A percentile compares a stretch with the other conserved stretches of the same genome.
phyloP scores from a whole-genome alignment of 2,888 invertebrate species.

The Hirtodrosophila histrioides region DNA sequence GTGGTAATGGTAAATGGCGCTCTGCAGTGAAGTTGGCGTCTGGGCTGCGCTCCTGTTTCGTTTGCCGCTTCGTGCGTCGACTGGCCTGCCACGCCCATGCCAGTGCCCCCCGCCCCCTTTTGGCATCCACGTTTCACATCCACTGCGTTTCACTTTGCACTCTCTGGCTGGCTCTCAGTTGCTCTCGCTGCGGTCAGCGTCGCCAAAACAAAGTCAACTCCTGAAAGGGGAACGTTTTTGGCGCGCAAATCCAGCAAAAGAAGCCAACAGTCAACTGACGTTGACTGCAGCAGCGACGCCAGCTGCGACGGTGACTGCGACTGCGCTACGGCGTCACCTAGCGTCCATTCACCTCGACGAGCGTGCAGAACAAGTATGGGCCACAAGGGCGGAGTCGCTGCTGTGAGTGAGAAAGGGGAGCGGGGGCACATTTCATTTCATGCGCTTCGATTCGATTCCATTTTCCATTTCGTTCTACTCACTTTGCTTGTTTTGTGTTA shows the following conservation, averaged over 20 bases:
- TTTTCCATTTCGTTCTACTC: slow-evolving; percentile 74
- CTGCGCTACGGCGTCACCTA: slow-evolving; percentile 61
- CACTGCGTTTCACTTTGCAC: slow-evolving; percentile 41
- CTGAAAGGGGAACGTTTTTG: slow-evolving; percentile 69
- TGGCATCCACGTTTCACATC: slow-evolving; percentile 56
- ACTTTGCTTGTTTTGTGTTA: slow-evolving; percentile 45
- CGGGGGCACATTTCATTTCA: slow-evolving; percentile 48
- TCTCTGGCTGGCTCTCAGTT: slow-evolving; percentile 17
- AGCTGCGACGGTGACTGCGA: slow-evolving; percentile 17
- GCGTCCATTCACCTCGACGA: slow-evolving; percentile 77
- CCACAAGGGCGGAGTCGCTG: too few species aligned
- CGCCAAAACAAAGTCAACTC: slow-evolving; percentile 64
- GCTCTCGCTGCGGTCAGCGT: slow-evolving; percentile 46
- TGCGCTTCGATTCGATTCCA: slow-evolving; percentile 72
- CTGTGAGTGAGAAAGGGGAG: neutral
- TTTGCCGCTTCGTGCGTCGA: slow-evolving; percentile 20
- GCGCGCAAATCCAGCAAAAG: slow-evolving; percentile 65
- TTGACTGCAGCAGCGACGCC: slow-evolving; percentile 39
- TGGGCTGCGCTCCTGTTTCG: slow-evolving; percentile 73
- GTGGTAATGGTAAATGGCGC: slow-evolving; percentile 53
- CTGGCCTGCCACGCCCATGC: slow-evolving; percentile 62
- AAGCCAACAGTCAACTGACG: slow-evolving; percentile 51
- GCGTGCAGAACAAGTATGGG: slow-evolving; percentile 33
- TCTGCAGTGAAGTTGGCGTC: slow-evolving; percentile 40
- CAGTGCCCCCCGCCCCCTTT: slow-evolving; percentile 27